phyloP scores from a whole-genome alignment of 1,140 invertebrate genomes.

The Laupala kohalensis region DNA sequence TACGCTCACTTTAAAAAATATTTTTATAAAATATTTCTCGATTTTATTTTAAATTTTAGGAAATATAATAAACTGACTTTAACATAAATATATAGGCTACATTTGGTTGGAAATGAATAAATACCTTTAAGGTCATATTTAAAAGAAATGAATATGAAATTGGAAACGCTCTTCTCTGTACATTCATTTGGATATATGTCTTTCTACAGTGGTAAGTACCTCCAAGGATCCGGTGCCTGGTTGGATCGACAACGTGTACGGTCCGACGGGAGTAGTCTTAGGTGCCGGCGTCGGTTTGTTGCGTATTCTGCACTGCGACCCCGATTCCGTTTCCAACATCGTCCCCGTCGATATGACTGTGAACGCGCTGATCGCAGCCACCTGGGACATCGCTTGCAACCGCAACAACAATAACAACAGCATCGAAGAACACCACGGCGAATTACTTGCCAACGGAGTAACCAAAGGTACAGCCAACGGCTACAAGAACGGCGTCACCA shows the following conservation, averaged over 20 bases:
- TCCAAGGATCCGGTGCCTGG: constrained; percentile 33
- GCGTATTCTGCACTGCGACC: constrained; percentile 41
- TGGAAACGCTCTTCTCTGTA: not conserved
- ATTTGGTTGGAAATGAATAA: not conserved
- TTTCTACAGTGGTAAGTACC: constrained; percentile 26
- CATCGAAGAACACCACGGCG: not conserved
- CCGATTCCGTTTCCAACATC: constrained; percentile 46
- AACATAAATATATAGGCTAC: not conserved
- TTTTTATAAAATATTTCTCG: not conserved
- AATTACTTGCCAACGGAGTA: no score
- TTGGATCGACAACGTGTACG: constrained; percentile 70
- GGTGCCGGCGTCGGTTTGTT: constrained; percentile 48
- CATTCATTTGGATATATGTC: not conserved
- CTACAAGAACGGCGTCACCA: no score
- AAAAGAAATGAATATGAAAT: not conserved
- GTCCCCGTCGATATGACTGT: constrained; percentile 67
- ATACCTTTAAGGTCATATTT: not conserved
- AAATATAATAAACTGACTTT: not conserved
- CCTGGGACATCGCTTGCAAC: constrained; percentile 45
- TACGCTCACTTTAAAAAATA: not conserved
- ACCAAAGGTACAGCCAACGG: no score
- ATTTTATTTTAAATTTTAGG: not conserved
- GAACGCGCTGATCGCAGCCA: constrained; percentile 58
- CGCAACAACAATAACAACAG: not conserved
- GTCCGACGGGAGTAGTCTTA: constrained; percentile 46